Percentiles rank a stretch among this genome's conserved stretches.
Evolutionary conservation across 2,888 invertebrate genomes (phyloP).

Genomic region (Lepeophtheirus nordmannii): DNA sequence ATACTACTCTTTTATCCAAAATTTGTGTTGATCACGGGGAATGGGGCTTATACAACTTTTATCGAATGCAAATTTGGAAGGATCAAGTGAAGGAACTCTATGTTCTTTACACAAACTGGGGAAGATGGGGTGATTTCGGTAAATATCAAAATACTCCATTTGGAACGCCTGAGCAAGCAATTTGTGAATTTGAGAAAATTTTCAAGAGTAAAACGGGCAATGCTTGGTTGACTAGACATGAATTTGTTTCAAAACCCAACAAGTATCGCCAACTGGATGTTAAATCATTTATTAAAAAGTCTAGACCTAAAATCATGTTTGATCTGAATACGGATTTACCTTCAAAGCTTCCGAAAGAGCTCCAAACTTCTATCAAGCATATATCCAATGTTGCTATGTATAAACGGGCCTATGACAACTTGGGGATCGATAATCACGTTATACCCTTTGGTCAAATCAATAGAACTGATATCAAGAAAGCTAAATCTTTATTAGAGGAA

Average conservation of each 20-base stretch:
- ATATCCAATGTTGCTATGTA: constrained; percentile 32
- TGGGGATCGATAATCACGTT: constrained; percentile 25
- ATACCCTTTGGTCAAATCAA: constrained; percentile 24
- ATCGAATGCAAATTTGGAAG: constrained; percentile 38
- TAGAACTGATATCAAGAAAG: constrained; percentile 21
- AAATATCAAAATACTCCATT: constrained; percentile 40
- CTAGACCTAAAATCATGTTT: constrained; percentile 30
- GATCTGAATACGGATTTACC: constrained; percentile 33
- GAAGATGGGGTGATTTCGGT: constrained; percentile 38
- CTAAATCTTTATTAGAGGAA: constrained; percentile 33
- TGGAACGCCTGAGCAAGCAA: constrained; percentile 34
- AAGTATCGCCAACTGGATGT: constrained; percentile 38
- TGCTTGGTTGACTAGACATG: constrained; percentile 33
- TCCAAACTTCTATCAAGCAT: constrained; percentile 34
- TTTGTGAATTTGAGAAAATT: constrained; percentile 39
- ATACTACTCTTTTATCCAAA: constrained; percentile 37
- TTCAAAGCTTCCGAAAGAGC: constrained; percentile 32
- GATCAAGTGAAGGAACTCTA: constrained; percentile 36
- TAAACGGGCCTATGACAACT: constrained; percentile 24
- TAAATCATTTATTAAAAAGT: constrained; percentile 31
- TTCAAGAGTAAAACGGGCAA: constrained; percentile 41
- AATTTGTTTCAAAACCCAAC: constrained; percentile 32
- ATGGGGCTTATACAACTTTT: constrained; percentile 41
- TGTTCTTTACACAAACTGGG: constrained; percentile 41
- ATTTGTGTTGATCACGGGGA: constrained; percentile 37